A percentile compares a stretch with the other conserved stretches of the same genome.
Evolutionary conservation across 2,113 vertebrate species (phyloP).

Genomic region (Chionodraco myersi): DNA sequence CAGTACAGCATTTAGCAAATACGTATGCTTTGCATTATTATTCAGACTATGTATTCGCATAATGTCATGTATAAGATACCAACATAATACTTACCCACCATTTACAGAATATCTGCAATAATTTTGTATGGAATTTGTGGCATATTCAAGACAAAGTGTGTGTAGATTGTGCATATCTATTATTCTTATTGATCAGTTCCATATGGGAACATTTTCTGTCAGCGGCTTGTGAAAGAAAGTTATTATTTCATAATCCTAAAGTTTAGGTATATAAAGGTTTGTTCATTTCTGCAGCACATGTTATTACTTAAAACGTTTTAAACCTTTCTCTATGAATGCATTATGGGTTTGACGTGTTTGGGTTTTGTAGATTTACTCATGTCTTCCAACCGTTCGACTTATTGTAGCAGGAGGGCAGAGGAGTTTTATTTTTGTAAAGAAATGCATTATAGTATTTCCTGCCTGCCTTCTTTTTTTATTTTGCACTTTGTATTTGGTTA

Average conservation of each 20-base stretch:
- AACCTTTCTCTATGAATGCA: neutral
- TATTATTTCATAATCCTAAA: neutral
- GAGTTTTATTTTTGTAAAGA: slow-evolving; percentile 63
- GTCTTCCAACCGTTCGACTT: slow-evolving; percentile 52
- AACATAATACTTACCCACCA: neutral
- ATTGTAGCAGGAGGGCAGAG: slow-evolving; percentile 45
- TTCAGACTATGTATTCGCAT: neutral
- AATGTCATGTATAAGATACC: neutral
- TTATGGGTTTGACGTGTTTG: neutral
- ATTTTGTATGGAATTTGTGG: slow-evolving; percentile 11
- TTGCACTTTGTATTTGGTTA: slow-evolving; percentile 53
- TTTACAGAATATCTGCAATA: slow-evolving; percentile 6
- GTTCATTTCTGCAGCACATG: neutral
- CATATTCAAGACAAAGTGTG: slow-evolving; percentile 12
- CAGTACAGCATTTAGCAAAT: neutral
- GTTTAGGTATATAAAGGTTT: neutral
- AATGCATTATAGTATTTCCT: slow-evolving; percentile 13
- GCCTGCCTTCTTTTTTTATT: slow-evolving; percentile 50
- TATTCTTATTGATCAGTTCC: neutral
- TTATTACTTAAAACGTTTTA: too few species aligned
- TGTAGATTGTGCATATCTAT: slow-evolving; percentile 6
- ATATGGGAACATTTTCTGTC: slow-evolving; percentile 1
- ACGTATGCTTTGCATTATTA: neutral
- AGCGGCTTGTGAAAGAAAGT: neutral
- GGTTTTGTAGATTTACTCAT: neutral